Percentiles rank a stretch among this genome's conserved stretches.
phyloP scores from a whole-genome alignment of 1,140 invertebrate genomes.

The Myzus persicae region DNA sequence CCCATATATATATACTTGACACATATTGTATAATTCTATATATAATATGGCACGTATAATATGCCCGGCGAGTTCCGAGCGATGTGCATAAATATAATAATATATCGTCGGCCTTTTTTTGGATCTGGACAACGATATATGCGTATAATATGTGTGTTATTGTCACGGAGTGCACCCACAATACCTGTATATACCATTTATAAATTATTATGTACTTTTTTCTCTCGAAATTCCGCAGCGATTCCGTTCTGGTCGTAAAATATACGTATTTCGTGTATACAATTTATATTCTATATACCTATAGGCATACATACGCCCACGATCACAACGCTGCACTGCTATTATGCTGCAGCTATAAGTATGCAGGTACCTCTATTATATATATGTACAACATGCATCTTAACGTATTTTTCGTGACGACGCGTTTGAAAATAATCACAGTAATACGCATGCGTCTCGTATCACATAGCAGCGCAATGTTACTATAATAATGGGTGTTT shows the following conservation, averaged over 20 bases:
- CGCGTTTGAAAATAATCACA: background rate
- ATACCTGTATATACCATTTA: background rate
- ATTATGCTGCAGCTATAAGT: background rate
- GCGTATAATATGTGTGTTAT: background rate
- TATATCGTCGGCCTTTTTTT: background rate
- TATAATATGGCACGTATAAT: no score
- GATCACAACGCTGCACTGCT: background rate
- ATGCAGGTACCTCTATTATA: background rate
- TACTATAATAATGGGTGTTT: no score
- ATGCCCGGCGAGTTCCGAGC: background rate
- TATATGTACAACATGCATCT: background rate
- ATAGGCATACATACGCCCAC: background rate
- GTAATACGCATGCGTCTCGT: background rate
- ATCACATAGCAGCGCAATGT: background rate
- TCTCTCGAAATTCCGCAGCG: background rate
- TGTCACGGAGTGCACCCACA: background rate
- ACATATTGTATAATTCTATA: background rate
- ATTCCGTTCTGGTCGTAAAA: background rate
- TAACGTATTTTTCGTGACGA: background rate
- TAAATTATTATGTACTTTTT: background rate
- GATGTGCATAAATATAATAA: background rate
- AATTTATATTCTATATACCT: background rate
- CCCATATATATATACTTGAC: background rate
- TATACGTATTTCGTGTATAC: background rate
- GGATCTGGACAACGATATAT: background rate